Conservation (phyloP, 2,113 vertebrate species). For the Gopherus flavomarginatus region DNA sequence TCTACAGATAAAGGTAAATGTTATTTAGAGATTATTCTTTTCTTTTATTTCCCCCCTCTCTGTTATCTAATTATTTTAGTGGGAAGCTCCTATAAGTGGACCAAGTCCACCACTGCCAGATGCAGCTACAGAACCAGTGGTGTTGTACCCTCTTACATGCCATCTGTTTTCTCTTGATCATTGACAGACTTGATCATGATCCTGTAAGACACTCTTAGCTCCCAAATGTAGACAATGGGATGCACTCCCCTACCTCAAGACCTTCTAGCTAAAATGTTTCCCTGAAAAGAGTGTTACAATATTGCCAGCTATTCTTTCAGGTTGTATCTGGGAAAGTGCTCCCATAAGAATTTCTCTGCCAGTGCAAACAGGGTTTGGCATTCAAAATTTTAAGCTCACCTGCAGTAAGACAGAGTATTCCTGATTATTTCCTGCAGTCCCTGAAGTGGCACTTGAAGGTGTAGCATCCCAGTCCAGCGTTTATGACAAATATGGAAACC, state of each 20-base stretch:
- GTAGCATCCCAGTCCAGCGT: conserved; percentile 19
- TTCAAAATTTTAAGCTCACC: neutral
- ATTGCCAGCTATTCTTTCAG: neutral
- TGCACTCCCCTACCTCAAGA: neutral
- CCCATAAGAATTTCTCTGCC: neutral
- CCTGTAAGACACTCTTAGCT: neutral
- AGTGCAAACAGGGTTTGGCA: neutral
- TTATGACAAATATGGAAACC: neutral
- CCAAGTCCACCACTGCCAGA: neutral
- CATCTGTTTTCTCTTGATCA: too few relatives aligned
- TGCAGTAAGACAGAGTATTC: neutral
- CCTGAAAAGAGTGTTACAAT: neutral
- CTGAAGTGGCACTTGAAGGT: neutral
- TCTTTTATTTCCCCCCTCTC: neutral
- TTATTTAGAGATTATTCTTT: neutral
- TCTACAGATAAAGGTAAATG: neutral
- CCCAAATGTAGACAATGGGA: neutral
- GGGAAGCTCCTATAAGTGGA: neutral
- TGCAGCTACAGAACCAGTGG: neutral
- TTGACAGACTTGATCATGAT: neutral
- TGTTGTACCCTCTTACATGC: neutral
- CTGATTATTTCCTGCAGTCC: neutral
- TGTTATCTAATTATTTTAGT: neutral
- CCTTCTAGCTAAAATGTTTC: neutral
- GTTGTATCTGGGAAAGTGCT: too few relatives aligned